Conservation (phyloP, 2,113 vertebrate species). For the Hydrolagus affinis region DNA sequence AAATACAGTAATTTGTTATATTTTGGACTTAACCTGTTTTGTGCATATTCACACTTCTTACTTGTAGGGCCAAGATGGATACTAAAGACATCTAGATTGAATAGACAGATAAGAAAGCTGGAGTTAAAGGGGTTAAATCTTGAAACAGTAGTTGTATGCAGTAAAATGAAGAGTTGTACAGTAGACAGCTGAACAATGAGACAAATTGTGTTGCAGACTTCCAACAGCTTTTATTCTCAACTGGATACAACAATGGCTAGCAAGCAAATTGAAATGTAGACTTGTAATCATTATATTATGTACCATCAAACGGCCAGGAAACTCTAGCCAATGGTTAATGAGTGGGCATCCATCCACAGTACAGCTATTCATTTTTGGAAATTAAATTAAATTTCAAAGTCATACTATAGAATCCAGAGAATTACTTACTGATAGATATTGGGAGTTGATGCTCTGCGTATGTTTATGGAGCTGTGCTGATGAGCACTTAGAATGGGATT, state of each 20-base stretch:
- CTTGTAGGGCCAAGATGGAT: not conserved
- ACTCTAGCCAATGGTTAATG: not conserved
- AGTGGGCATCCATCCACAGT: not conserved
- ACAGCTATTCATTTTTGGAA: not conserved
- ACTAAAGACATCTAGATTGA: not conserved
- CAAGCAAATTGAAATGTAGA: not conserved
- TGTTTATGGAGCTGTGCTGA: too few species aligned
- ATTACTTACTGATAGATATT: not conserved
- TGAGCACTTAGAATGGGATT: too few species aligned
- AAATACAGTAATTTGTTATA: not conserved
- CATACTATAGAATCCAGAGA: too few species aligned
- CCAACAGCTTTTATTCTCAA: not conserved
- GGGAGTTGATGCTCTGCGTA: not conserved
- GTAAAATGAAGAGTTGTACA: not conserved
- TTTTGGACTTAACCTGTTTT: not conserved
- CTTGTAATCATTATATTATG: not conserved
- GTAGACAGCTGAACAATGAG: not conserved
- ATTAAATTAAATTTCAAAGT: not conserved
- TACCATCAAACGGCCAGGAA: not conserved
- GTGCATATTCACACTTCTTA: not conserved
- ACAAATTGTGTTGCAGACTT: not conserved
- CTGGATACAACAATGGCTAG: not conserved
- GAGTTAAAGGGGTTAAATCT: not conserved
- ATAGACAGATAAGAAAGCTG: not conserved
- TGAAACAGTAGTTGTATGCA: not conserved